Base-by-base conservation (phyloP, 2,113 vertebrate genomes). In the Peromyscus leucopus region DNA sequence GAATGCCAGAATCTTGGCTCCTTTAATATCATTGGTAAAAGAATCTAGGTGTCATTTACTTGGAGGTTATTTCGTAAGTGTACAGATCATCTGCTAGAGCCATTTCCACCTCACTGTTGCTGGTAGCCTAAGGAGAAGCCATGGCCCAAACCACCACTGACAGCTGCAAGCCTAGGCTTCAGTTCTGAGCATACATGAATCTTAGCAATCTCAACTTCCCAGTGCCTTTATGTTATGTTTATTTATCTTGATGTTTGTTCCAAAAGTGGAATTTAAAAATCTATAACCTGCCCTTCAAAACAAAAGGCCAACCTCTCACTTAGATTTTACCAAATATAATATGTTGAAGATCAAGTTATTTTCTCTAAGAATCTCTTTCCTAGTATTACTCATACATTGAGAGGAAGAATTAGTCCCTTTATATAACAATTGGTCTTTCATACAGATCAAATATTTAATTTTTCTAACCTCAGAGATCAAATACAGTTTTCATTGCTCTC, bases 261-360 rank as follows among this genome's bases (percentile, higher is more conserved):
- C 61, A 93, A 90, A 82, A 90, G 39, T 7, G 87, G 69, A 88
- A 88, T 85, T 96, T 57, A 19, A 69, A 94, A 88, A 91, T 87
- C n/a, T 63, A 42, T 39, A 84, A 63, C 36, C 9, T 84, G 13
- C 24, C 13, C 36, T 63, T 84, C 24, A 42, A 63, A 84, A 28
- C n/a, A 84, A 42, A 26, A 83, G 13, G 12, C 5, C 55, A 83
- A 78, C 36, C 7, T 82, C 87, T 42, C 48, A 90, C 3, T 92
- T 33, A 80, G 84, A 82, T 90, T 76, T 57, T 57, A 13, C 86
- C 24, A 90, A 51, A 42, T 46, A 84, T 5, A 51, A 67, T 46
- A 63, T 96, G 79, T 59, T 36, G 55, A 89, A 61, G 36, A 79
- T 1, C 5, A 74, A 61, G 10, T 84, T 28, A 7, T 90, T 89